Base-by-base conservation (phyloP, 2,888 invertebrate species). In the Mamestra brassicae region DNA sequence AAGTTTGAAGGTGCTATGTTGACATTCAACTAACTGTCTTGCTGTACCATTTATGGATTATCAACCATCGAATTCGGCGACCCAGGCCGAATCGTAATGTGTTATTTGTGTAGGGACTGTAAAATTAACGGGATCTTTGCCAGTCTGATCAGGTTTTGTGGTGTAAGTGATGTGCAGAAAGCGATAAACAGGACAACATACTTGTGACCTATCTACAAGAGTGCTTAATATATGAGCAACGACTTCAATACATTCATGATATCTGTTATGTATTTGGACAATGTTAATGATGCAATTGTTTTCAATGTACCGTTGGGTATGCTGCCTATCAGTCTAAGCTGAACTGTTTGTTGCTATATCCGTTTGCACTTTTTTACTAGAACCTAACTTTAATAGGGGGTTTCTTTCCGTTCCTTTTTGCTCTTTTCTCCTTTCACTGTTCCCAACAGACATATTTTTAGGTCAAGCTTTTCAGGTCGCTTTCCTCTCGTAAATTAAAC, bases 61-160 rank as follows among this genome's bases (percentile, higher is more conserved):
- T 88, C 83, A 82, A 78, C 84, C 84, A 89, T 92, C 90, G 89
- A 91, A 90, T 91, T 91, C 87, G 92, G 87, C 85, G 81, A 92
- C 92, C 86, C 87, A 90, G 82, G 87, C 86, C 87, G 95, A 92
- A 93, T 95, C 88, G 88, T 92, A 94, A 94, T 94, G 91, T 85
- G 81, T 88, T 90, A 90, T 92, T 91, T 92, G 90, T 91, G 90
- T 89, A 88, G 90, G 89, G 91, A 87, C 92, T 90, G 90, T 93
- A 88, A 94, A 91, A 92, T 92, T 94, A 95, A 95, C 95, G 95
- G 95, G 88, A 95, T 90, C 84, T 81, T 82, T 87, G 84, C 87
- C 90, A 85, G 88, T 85, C 86, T 88, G 84, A 83, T 85, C 88
- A 81, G 80, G 82, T 83, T 81, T 73, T 81, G 74, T 75, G 88